These are phyloP conservation scores for Argyresthia albistria DNA, from an alignment of 2,888 invertebrate species.

Conservation along the genomic window DNA sequence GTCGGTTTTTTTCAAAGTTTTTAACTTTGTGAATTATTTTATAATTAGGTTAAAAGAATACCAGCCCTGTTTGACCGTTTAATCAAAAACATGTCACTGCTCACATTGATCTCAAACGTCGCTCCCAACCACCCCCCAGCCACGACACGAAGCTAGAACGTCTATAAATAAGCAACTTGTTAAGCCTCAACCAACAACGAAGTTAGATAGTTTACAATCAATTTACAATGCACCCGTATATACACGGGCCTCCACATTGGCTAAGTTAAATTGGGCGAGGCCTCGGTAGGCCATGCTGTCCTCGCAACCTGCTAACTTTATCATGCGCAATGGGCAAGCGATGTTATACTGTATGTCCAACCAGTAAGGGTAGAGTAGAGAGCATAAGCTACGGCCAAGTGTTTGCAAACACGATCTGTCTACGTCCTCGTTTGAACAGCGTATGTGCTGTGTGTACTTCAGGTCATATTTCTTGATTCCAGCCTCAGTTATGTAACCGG, in stretches of 20 bases:
- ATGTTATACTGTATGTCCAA: not conserved
- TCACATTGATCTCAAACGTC: not conserved
- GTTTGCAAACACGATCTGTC: slow-evolving; percentile 2
- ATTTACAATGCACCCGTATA: slow-evolving; percentile 1
- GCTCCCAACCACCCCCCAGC: not conserved
- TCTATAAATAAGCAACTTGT: not conserved
- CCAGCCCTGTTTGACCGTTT: too few species aligned
- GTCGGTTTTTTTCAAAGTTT: too few species aligned
- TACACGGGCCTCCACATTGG: not conserved
- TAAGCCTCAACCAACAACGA: not conserved
- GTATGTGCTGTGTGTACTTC: too few species aligned
- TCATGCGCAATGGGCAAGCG: not conserved
- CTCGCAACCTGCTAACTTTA: not conserved
- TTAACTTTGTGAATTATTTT: too few species aligned
- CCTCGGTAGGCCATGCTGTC: not conserved
- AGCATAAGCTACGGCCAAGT: not conserved
- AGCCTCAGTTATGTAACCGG: not conserved
- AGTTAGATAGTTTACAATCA: slow-evolving; percentile 1
- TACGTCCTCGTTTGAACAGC: not conserved
- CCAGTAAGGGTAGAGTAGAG: not conserved
- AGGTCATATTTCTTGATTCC: too few species aligned
- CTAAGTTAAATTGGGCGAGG: slow-evolving; percentile 3
- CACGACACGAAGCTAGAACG: not conserved
- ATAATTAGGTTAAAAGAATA: too few species aligned
- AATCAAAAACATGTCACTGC: too few species aligned